These are phyloP conservation scores for Kradibia gibbosae DNA, from an alignment of 1,140 invertebrate species.

Conservation along the genomic window DNA sequence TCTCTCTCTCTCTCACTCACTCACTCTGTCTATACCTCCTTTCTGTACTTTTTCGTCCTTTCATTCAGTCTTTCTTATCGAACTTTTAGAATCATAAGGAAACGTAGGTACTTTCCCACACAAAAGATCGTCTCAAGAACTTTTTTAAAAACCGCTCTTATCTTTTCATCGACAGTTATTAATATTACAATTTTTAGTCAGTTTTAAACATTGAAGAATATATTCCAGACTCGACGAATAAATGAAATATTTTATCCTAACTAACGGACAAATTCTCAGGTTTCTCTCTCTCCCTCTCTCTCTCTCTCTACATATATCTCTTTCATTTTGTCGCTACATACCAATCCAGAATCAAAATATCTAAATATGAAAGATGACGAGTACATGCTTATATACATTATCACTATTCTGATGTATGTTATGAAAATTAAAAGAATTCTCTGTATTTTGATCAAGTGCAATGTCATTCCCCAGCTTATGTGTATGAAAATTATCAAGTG, in stretches of 20 bases:
- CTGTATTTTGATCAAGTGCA: background rate
- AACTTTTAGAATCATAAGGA: background rate
- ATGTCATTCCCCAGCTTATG: background rate
- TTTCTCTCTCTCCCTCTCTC: background rate
- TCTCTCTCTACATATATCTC: too few relatives aligned
- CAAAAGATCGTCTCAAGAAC: background rate
- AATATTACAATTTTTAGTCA: background rate
- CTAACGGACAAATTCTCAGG: background rate
- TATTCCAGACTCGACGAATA: background rate
- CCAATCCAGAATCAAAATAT: too few relatives aligned
- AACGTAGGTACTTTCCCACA: background rate
- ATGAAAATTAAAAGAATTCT: conserved; percentile 24
- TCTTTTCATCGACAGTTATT: background rate
- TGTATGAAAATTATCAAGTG: too few relatives aligned
- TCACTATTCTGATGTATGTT: conserved; percentile 4
- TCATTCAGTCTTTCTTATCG: background rate
- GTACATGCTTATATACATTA: too few relatives aligned
- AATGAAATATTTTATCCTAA: conserved; percentile 1
- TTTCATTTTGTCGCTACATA: too few relatives aligned
- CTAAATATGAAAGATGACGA: too few relatives aligned
- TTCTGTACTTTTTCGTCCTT: background rate
- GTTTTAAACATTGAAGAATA: conserved; percentile 39
- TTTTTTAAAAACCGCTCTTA: background rate
- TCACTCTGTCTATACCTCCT: conserved; percentile 42
- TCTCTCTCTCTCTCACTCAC: conserved; percentile 25